These are phyloP conservation scores for Toxotes jaculatrix DNA, from an alignment of 2,113 vertebrate species.

Conservation along the genomic window DNA sequence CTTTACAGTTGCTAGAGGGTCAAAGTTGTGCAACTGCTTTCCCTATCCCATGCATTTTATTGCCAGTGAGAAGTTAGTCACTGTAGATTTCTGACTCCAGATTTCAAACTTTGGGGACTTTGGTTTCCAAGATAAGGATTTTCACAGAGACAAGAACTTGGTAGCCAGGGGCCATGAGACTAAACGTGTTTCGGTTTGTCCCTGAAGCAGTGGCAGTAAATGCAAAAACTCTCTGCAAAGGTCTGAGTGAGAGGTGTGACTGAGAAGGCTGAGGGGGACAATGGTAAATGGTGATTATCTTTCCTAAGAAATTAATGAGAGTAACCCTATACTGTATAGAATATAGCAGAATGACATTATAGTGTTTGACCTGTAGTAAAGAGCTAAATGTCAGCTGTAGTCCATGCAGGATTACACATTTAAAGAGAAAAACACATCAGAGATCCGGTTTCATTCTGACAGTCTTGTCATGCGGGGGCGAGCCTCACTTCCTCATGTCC, in stretches of 20 bases:
- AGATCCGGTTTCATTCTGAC: constrained; percentile 23
- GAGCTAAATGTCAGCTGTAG: neutral
- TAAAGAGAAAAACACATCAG: neutral
- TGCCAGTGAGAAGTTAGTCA: constrained; percentile 2
- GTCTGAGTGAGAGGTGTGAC: neutral
- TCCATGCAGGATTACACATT: neutral
- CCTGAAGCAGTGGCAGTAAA: neutral
- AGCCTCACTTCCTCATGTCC: constrained; percentile 9
- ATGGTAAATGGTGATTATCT: no score
- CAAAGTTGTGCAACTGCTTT: constrained; percentile 13
- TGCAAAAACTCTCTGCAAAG: neutral
- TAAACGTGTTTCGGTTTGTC: neutral
- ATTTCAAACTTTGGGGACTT: neutral
- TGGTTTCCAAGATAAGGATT: neutral
- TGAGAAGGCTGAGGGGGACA: no score
- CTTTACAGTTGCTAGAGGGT: constrained; percentile 18
- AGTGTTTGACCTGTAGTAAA: neutral
- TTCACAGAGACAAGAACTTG: neutral
- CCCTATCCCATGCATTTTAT: constrained; percentile 26
- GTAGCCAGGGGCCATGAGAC: neutral
- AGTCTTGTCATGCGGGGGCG: neutral
- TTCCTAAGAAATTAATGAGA: no score
- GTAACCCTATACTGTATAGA: neutral
- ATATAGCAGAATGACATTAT: neutral
- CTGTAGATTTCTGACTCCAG: constrained; percentile 9